Conservation (phyloP, 2,113 vertebrate species). For the Silurus glanis region DNA sequence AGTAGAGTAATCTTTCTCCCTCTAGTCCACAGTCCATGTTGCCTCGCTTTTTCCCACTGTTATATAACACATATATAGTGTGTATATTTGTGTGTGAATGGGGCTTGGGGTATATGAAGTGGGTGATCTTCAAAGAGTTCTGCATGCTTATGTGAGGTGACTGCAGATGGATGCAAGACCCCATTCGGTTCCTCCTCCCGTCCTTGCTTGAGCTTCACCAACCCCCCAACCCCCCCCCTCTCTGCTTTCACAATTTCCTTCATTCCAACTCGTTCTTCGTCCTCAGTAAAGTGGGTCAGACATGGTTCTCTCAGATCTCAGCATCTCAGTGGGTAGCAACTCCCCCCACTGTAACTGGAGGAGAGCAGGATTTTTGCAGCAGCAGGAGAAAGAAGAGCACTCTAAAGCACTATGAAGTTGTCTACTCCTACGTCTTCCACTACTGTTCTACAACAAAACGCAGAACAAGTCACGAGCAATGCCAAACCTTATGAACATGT, state of each 20-base stretch:
- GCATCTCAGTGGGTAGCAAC: slow-evolving; percentile 45
- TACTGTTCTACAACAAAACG: background rate
- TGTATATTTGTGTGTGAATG: background rate
- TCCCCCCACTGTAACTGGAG: slow-evolving; percentile 30
- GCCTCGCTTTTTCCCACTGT: background rate
- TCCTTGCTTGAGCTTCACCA: background rate
- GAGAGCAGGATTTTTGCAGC: slow-evolving; percentile 31
- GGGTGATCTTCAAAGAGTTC: slow-evolving; percentile 35
- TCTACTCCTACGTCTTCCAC: slow-evolving; percentile 6
- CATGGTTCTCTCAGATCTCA: slow-evolving; percentile 47
- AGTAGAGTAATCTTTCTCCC: background rate
- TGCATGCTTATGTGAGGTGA: slow-evolving; percentile 54
- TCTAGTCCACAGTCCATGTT: background rate
- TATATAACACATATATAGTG: background rate
- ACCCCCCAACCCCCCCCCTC: background rate
- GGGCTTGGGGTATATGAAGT: background rate
- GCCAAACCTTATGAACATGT: background rate
- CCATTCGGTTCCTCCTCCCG: slow-evolving; percentile 23
- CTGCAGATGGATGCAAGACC: slow-evolving; percentile 24
- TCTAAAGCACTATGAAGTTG: slow-evolving; percentile 16
- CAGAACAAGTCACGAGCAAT: background rate
- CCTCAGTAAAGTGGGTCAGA: slow-evolving; percentile 56
- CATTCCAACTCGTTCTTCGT: slow-evolving; percentile 2
- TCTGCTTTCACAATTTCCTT: background rate
- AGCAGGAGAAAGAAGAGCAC: slow-evolving; percentile 8